A percentile compares a stretch with the other conserved stretches of the same genome.
Conservation (phyloP, 92 coral and sea anemone genomes). For the Phenganax stokvisi region DNA sequence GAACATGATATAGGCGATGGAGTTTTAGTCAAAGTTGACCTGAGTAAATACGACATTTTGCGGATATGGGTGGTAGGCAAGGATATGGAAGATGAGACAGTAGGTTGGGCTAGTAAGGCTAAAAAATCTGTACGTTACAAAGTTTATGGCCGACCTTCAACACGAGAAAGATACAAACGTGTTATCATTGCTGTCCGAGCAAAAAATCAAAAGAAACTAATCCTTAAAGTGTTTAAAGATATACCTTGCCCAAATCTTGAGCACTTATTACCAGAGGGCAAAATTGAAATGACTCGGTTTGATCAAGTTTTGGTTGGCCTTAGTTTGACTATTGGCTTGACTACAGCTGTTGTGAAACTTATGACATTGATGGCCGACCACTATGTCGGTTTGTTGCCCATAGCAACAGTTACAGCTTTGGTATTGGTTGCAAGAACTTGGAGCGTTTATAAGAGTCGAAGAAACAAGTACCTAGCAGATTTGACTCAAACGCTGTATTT, state of each 20-base stretch:
- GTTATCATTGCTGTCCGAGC: slow-evolving; percentile 74
- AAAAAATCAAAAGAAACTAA: slow-evolving; percentile 63
- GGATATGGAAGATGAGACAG: slow-evolving; percentile 56
- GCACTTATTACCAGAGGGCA: slow-evolving; percentile 79
- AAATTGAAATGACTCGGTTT: slow-evolving; percentile 69
- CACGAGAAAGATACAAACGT: slow-evolving; percentile 66
- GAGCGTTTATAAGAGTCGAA: slow-evolving; percentile 71
- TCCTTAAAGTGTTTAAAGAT: slow-evolving; percentile 72
- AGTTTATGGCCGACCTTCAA: slow-evolving; percentile 50
- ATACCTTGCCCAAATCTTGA: slow-evolving; percentile 76
- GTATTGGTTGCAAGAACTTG: slow-evolving; percentile 63
- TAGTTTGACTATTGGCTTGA: slow-evolving; percentile 57
- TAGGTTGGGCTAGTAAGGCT: slow-evolving; percentile 50
- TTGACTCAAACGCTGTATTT: slow-evolving; percentile 72
- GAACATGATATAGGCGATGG: slow-evolving; percentile 76
- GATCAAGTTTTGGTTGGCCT: slow-evolving; percentile 59
- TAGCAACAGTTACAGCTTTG: slow-evolving; percentile 58
- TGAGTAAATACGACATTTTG: slow-evolving; percentile 66
- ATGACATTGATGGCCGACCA: slow-evolving; percentile 71
- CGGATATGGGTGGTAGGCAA: slow-evolving; percentile 81
- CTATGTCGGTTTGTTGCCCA: slow-evolving; percentile 58
- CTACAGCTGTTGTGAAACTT: slow-evolving; percentile 61
- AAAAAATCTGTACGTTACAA: slow-evolving; percentile 32
- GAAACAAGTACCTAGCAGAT: slow-evolving; percentile 71
- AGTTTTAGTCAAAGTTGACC: slow-evolving; percentile 75